A percentile compares a stretch with the other conserved stretches of the same genome.
Evolutionary conservation across 2,113 vertebrate genomes (phyloP).

Genomic region (Hemicordylus capensis): DNA sequence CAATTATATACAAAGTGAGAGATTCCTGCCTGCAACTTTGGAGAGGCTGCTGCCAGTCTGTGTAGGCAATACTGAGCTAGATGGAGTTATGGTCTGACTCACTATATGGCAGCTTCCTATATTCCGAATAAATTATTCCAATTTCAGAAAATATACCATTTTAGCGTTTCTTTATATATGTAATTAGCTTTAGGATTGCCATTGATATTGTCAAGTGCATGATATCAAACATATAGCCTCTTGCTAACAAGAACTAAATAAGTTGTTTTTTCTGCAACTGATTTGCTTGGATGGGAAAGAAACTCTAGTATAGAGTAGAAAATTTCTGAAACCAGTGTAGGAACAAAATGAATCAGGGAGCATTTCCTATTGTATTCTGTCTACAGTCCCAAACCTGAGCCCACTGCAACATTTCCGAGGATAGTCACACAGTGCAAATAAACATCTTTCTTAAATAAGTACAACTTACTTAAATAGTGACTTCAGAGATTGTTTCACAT

Average conservation of each 20-base stretch:
- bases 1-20: too few relatives aligned
- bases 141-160: not conserved
- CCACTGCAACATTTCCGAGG: not conserved
- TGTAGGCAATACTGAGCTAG: too few relatives aligned
- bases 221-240: not conserved
- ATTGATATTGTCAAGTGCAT: not conserved
- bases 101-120: too few relatives aligned
- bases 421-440: not conserved
- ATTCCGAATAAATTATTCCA: not conserved
- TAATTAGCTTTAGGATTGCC: not conserved
- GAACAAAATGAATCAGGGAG: not conserved
- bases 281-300: too few relatives aligned
- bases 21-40: too few relatives aligned
- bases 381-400: not conserved
- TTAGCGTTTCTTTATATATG: not conserved
- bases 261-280: not conserved
- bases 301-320: too few relatives aligned
- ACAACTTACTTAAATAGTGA: not conserved
- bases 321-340: not conserved
- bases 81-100: too few relatives aligned
- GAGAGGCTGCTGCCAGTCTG: too few relatives aligned
- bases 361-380: not conserved
- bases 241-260: not conserved
- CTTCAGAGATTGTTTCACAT: slow-evolving; percentile 6
- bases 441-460: slow-evolving; percentile 1